phyloP scores from a whole-genome alignment of 2,113 vertebrate genomes.

The Tachycineta bicolor region DNA sequence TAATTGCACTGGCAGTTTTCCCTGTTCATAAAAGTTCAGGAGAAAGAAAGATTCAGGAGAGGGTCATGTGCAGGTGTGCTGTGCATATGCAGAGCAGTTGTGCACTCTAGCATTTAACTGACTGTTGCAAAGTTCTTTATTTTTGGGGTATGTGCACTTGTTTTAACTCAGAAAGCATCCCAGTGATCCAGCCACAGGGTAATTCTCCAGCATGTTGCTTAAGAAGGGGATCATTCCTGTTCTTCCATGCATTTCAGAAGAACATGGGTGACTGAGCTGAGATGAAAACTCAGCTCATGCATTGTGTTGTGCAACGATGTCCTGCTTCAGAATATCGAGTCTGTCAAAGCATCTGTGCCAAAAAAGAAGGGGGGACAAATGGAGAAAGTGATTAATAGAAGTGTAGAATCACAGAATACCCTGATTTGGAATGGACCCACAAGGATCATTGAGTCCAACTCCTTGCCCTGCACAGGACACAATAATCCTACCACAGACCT shows the following conservation, averaged over 20 bases:
- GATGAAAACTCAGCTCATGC: neutral
- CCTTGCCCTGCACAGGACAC: neutral
- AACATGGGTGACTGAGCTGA: neutral
- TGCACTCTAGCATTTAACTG: neutral
- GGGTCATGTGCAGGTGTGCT: neutral
- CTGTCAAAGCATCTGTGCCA: neutral
- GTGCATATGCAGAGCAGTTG: neutral
- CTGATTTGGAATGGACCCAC: neutral
- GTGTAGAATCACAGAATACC: neutral
- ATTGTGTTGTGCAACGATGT: fast-evolving
- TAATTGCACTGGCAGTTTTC: constrained; percentile 53
- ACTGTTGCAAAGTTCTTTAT: neutral
- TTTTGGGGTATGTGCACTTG: neutral
- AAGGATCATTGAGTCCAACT: neutral
- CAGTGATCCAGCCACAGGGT: neutral
- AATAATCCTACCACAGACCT: neutral
- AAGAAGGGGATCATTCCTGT: neutral
- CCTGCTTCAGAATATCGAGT: neutral
- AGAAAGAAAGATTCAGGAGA: neutral
- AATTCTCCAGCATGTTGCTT: neutral
- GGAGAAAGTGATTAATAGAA: neutral
- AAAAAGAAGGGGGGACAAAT: neutral
- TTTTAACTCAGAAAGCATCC: neutral
- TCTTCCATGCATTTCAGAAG: neutral
- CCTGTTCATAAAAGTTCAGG: neutral